These are phyloP conservation scores for Calliphora vomitoria DNA, from an alignment of 2,888 invertebrate genomes.

Conservation along the genomic window DNA sequence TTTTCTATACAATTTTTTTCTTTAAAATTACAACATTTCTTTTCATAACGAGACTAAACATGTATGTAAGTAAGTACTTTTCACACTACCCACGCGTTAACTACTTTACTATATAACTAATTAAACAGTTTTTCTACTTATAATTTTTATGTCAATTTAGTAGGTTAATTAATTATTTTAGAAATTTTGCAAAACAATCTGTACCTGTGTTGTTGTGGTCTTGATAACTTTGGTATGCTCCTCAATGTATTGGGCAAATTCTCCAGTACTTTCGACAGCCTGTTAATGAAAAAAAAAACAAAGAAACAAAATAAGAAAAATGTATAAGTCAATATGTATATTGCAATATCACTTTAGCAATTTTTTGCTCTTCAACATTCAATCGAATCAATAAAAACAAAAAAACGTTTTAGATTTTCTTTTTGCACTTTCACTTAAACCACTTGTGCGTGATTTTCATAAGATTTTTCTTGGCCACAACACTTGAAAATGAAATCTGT, in stretches of 20 bases:
- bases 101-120: constrained; percentile 33
- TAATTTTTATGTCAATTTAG: too few relatives aligned
- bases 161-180: constrained; percentile 56
- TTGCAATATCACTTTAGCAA: neutral
- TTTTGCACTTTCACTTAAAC: constrained; percentile 69
- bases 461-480: neutral
- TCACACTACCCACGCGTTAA: constrained; percentile 67
- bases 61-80: constrained; percentile 34
- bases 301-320: constrained; percentile 16
- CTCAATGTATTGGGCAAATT: constrained; percentile 83
- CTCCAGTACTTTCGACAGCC: constrained; percentile 84
- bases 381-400: constrained; percentile 6
- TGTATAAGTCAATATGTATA: too few relatives aligned
- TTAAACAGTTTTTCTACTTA: neutral
- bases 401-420: constrained; percentile 55
- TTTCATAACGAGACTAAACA: constrained; percentile 52
- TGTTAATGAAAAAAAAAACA: constrained; percentile 77
- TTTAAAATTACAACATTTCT: constrained; percentile 18
- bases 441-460: constrained; percentile 46
- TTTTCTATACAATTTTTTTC: too few relatives aligned
- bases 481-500: constrained; percentile 59
- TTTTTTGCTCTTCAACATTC: constrained; percentile 14
- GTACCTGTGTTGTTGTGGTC: constrained; percentile 82
- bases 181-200: constrained; percentile 66
- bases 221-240: constrained; percentile 83